Evolutionary conservation across 2,888 invertebrate genomes (phyloP), one percentile per base, ranked within the genome.

Genomic region (Biston stratarius): DNA sequence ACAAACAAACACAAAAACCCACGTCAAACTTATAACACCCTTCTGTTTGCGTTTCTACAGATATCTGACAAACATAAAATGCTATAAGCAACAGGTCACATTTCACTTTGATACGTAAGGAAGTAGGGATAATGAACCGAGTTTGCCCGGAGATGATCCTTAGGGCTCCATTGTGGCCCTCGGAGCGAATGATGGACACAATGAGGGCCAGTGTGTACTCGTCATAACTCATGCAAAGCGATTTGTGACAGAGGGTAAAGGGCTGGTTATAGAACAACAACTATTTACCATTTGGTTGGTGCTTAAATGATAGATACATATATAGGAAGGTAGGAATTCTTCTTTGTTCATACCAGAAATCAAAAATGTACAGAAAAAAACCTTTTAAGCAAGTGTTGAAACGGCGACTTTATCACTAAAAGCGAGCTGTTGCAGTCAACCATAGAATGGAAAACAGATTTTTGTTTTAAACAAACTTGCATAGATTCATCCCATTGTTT

Each of bases 221-320:
- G 44, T 61, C 64, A 64, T 70, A 67, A 70, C 67, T 70, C 70
- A 70, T 67, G 58, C 61, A 62, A 51, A 63, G 34, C 57, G 67
- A 70, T 67, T 66, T 49, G 63, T 56, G 57, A 53, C 65, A 52
- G 36, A 61, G 33, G 59, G n/a, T 38, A n/a, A 42, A 47, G 67
- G 58, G 66, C 40, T 8, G 55, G 24, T 14, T 45, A 42, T 44
- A 55, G 55, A 42, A 3, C 9, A 7, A 40, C 53, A 11, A 53
- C 12, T 11, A 6, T 49, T 42, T 9, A 38, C 6, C 38, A 38
- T 38, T 38, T 8, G 38, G 38, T 6, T 6, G 38, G 9, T 38
- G 24, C 1, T 38, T 38, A 38, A 9, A 38, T 36, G 6, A 8
- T 9, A 38, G 6, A 38, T 38, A 9, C 5, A 44, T 44, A n/a